Percentiles rank a stretch among this genome's conserved stretches.
These are phyloP conservation scores for Anabacerthia variegaticeps DNA, from an alignment of 2,797 vertebrate genomes.

Conservation along the genomic window DNA sequence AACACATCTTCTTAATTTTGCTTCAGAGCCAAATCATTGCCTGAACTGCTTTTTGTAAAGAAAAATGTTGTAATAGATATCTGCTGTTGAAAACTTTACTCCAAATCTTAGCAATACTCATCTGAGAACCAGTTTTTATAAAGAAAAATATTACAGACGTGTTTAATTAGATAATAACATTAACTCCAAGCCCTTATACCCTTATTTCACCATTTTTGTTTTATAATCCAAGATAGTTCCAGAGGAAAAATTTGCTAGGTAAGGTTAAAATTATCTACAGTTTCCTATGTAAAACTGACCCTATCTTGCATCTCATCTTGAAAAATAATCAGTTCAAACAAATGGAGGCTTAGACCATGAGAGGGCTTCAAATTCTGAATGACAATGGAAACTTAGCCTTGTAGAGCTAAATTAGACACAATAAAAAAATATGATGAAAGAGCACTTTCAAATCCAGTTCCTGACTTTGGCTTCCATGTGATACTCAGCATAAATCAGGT, in stretches of 20 bases:
- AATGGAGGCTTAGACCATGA: neutral
- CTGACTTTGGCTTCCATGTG: neutral
- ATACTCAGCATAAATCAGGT: neutral
- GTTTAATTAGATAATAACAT: neutral
- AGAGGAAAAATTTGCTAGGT: neutral
- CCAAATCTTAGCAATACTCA: neutral
- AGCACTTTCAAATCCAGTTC: neutral
- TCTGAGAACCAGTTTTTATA: neutral
- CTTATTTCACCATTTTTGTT: neutral
- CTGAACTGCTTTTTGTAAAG: neutral
- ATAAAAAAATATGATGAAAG: neutral
- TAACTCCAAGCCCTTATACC: neutral
- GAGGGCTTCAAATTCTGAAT: neutral
- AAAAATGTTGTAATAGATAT: neutral
- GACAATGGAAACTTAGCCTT: neutral
- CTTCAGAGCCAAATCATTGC: neutral
- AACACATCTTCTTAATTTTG: neutral
- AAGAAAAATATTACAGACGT: neutral
- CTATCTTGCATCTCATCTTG: neutral
- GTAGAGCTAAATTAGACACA: neutral
- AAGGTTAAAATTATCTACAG: neutral
- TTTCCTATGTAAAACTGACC: neutral
- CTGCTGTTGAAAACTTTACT: neutral
- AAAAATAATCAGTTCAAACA: neutral
- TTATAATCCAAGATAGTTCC: neutral